Evolutionary conservation across 2,113 vertebrate species (phyloP).

Genomic region (Muscicapa adusta): DNA sequence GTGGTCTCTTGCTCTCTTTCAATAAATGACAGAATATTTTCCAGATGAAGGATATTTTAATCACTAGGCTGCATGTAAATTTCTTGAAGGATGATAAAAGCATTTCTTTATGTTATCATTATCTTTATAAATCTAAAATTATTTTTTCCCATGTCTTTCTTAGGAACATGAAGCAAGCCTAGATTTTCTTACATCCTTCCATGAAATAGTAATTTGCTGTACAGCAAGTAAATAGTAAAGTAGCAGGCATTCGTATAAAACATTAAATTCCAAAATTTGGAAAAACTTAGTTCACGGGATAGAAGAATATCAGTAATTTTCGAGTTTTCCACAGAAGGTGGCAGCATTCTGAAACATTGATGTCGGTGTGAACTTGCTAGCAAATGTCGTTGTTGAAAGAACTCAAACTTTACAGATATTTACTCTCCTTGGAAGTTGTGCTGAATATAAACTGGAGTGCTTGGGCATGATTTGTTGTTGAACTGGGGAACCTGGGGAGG

Average conservation of each 20-base stretch:
- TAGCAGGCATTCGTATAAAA: neutral
- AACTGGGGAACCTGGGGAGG: neutral
- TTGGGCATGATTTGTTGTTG: neutral
- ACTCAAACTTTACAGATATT: neutral
- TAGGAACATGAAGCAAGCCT: neutral
- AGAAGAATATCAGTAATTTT: neutral
- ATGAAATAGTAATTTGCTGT: neutral
- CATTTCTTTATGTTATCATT: neutral
- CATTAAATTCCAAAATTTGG: neutral
- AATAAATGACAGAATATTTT: neutral
- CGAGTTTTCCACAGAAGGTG: constrained; percentile 17
- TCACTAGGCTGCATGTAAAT: neutral
- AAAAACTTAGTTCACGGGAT: neutral
- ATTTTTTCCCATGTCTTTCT: neutral
- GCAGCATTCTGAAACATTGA: constrained; percentile 17
- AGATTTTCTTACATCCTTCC: neutral
- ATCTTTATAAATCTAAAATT: neutral
- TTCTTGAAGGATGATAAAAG: neutral
- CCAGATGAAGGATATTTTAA: neutral
- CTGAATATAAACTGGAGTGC: neutral
- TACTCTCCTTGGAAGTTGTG: neutral
- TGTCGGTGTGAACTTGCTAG: neutral
- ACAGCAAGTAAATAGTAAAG: neutral
- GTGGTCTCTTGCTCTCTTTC: neutral
- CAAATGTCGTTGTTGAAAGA: neutral